Conservation (phyloP, 2,888 invertebrate genomes). For the Acheta domesticus region DNA sequence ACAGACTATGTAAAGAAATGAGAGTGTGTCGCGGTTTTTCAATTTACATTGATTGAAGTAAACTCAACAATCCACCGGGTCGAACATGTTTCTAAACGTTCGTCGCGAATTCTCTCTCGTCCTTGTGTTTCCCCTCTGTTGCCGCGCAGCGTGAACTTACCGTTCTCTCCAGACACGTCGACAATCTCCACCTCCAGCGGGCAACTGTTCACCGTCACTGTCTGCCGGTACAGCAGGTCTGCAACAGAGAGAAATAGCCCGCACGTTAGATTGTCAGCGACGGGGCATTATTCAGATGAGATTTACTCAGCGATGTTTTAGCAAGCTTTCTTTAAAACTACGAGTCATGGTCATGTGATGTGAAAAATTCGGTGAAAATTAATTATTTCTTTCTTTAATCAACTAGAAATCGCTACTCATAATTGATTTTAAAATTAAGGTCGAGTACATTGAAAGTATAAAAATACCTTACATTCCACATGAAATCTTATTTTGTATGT, state of each 20-base stretch:
- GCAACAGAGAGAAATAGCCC: conserved; percentile 47
- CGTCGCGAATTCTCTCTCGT: too few species aligned
- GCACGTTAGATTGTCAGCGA: neutral
- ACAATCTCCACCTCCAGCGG: conserved; percentile 74
- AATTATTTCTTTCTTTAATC: too few species aligned
- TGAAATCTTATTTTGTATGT: too few species aligned
- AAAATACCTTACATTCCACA: too few species aligned
- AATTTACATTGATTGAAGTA: too few species aligned
- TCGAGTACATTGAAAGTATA: too few species aligned
- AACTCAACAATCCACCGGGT: too few species aligned
- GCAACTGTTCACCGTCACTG: conserved; percentile 67
- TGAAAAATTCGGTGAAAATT: neutral
- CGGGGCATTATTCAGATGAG: neutral
- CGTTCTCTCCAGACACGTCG: conserved; percentile 70
- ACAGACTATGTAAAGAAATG: too few species aligned
- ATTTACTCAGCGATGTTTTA: neutral
- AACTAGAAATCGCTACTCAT: neutral
- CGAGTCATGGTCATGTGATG: neutral
- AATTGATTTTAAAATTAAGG: too few species aligned
- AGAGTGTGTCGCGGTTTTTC: too few species aligned
- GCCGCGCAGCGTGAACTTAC: conserved; percentile 47
- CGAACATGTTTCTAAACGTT: too few species aligned
- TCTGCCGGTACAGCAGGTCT: conserved; percentile 75
- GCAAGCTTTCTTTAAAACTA: neutral
- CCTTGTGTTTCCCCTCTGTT: too few species aligned